Percentiles rank a stretch among this genome's conserved stretches.
Evolutionary conservation across 1,140 invertebrate species (phyloP).

Genomic region (Pachyrhynchus sulphureomaculatus): DNA sequence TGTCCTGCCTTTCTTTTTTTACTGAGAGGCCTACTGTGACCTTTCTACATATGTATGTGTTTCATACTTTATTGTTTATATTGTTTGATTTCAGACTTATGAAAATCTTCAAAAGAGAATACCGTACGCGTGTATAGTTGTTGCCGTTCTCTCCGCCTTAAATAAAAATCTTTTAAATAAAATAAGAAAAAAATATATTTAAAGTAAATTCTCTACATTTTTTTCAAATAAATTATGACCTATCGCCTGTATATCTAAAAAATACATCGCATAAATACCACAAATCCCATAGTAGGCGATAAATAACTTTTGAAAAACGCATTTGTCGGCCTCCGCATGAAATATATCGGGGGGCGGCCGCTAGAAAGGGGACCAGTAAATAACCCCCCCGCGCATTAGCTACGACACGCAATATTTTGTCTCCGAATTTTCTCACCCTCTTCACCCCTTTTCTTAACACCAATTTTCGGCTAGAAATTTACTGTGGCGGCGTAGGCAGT

Average conservation of each 20-base stretch:
- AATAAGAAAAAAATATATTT: too few species aligned
- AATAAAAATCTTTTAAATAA: too few species aligned
- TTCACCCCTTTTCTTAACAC: slow-evolving; percentile 13
- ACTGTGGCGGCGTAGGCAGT: slow-evolving; percentile 13
- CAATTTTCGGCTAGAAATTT: slow-evolving; percentile 20
- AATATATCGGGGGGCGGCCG: slow-evolving; percentile 16
- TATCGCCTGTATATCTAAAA: neutral
- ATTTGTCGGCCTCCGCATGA: slow-evolving; percentile 27
- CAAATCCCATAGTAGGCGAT: slow-evolving; percentile 25
- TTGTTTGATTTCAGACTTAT: too few species aligned
- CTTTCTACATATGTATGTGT: too few species aligned
- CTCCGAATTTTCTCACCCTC: slow-evolving; percentile 17
- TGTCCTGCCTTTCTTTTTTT: slow-evolving; percentile 24
- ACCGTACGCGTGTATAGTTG: too few species aligned
- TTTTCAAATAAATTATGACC: too few species aligned
- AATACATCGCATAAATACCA: slow-evolving; percentile 23
- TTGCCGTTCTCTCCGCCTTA: too few species aligned
- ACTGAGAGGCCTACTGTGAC: too few species aligned
- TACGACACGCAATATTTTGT: slow-evolving; percentile 44
- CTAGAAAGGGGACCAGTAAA: slow-evolving; percentile 17
- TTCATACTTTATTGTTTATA: too few species aligned
- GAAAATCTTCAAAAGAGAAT: too few species aligned
- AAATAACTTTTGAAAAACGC: slow-evolving; percentile 34
- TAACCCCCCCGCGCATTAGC: slow-evolving; percentile 40
- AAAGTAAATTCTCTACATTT: too few species aligned